Percentiles rank a stretch among this genome's conserved stretches.
These are phyloP conservation scores for Pachycephala philippinensis DNA, from an alignment of 2,113 vertebrate genomes.

Conservation along the genomic window DNA sequence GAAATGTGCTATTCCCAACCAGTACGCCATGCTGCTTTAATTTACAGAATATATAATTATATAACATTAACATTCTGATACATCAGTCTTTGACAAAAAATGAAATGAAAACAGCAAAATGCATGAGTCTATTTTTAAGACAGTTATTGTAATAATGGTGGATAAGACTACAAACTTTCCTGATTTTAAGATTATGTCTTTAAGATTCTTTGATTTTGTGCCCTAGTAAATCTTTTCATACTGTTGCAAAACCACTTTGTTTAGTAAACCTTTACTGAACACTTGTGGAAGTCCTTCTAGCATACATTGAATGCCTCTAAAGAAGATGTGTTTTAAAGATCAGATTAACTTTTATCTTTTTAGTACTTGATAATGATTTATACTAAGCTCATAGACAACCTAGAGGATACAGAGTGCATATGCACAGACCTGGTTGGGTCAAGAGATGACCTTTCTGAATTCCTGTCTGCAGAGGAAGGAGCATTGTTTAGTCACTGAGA, in stretches of 20 bases:
- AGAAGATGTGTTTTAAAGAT: not conserved
- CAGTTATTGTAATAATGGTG: constrained; percentile 3
- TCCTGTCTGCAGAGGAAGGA: constrained; percentile 5
- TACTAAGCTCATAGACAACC: not conserved
- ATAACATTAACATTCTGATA: constrained; percentile 60
- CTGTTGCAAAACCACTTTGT: not conserved
- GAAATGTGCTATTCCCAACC: constrained; percentile 57
- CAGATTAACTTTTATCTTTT: not conserved
- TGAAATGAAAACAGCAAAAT: constrained; percentile 64
- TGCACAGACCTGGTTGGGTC: not conserved
- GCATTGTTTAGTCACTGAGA: constrained; percentile 6
- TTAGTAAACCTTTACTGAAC: not conserved
- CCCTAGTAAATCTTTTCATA: not conserved
- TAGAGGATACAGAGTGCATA: not conserved
- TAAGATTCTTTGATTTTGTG: not conserved
- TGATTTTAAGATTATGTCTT: constrained; percentile 22
- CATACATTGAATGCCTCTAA: not conserved
- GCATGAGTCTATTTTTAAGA: constrained; percentile 30
- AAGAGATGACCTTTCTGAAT: not conserved
- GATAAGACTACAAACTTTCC: constrained; percentile 16
- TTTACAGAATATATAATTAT: constrained; percentile 65
- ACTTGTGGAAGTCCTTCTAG: not conserved
- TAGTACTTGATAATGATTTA: not conserved
- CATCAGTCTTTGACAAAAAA: constrained; percentile 55
- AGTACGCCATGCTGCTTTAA: constrained; percentile 55